These are phyloP conservation scores for Metridium senile DNA, from an alignment of 92 coral and sea anemone genomes.

Conservation along the genomic window DNA sequence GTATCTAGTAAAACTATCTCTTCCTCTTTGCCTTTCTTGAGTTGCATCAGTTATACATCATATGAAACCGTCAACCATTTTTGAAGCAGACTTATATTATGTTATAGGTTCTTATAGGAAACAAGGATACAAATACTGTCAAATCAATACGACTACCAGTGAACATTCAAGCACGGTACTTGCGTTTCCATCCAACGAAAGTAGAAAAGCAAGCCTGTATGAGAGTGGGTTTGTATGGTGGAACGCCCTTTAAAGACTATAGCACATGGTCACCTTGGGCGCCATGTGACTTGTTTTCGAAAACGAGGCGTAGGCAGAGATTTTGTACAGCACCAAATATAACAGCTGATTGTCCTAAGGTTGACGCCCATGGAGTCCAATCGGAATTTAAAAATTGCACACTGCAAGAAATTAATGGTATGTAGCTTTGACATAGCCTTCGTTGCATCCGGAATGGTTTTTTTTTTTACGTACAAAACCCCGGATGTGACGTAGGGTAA, in stretches of 20 bases:
- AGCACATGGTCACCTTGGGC: neutral
- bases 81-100: too few relatives aligned
- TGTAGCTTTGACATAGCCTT: neutral
- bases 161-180: neutral
- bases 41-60: too few relatives aligned
- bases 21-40: too few relatives aligned
- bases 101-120: neutral
- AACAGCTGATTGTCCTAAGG: neutral
- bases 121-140: neutral
- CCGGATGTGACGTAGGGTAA: too few relatives aligned
- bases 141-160: neutral
- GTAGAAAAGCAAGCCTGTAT: neutral
- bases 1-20: too few relatives aligned
- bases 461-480: too few relatives aligned
- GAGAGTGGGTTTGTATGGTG: conserved; percentile 1
- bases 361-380: neutral
- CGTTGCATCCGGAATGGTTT: too few relatives aligned
- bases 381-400: neutral
- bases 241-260: neutral
- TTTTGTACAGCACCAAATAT: neutral
- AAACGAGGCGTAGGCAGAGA: neutral
- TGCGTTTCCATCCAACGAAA: neutral
- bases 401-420: neutral
- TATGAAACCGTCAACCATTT: too few relatives aligned
- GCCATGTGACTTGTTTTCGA: neutral